Base-by-base conservation (phyloP, 2,797 vertebrate genomes). In the Cyclura pinguis region DNA sequence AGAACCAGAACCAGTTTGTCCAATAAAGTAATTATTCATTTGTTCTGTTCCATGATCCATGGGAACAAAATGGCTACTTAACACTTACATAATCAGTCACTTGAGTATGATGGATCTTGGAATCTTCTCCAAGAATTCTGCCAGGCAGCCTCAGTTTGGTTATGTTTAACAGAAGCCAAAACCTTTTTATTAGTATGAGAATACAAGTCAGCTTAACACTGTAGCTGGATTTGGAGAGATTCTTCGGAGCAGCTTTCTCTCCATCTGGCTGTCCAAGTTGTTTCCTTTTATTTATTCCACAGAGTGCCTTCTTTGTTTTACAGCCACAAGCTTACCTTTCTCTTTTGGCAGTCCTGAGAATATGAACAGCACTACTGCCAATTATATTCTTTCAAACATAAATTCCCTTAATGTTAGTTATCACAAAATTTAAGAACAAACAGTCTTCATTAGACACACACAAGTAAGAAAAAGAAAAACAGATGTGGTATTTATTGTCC, bases 31-130 rank as follows among this genome's bases (percentile, higher is more conserved):
- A 47, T 50, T 9, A 32, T 74, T 73, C 8, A 29, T 57, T 72
- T 82, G 27, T 20, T 62, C 67, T 24, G 29, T 84, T 89, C 76
- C 55, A 64, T 84, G 22, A 84, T 76, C 69, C 42, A 29, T 73
- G 64, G 32, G 52, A 88, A 72, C 62, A 88, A 73, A 88, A 78
- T 59, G 52, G 50, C 50, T 42, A 72, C 69, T 88, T 29, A 32
- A 47, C 5, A 47, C 55, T 29, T 83, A 62, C 87, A 88, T 83
- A 62, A 62, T 35, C 47, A 80, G 2, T 18, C 14, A 18, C n/a
- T 88, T 59, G 32, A 76, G 35, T 47, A 55, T 29, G 62, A 81
- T 67, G 47, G 32, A 64, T 35, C 27, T 73, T 73, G 78, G 78
- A 88, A 82, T 57, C 80, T 73, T 4, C 3, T 29, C 64, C 78